Evolutionary conservation across 1,140 invertebrate genomes (phyloP).

Genomic region (Philopotamus ludificatus): DNA sequence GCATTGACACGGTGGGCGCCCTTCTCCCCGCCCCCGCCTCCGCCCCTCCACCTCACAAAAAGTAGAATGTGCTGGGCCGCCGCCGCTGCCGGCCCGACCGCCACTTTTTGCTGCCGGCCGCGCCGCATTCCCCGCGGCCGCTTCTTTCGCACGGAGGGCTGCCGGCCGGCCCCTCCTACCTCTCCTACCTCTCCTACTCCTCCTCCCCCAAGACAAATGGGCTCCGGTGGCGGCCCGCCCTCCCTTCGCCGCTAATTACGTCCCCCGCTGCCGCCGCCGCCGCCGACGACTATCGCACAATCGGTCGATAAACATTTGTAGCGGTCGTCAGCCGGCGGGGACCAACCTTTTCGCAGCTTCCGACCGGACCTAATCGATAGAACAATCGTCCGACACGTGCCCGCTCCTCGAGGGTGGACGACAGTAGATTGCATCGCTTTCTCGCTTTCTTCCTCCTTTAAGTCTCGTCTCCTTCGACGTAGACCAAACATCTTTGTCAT

Average conservation of each 20-base stretch:
- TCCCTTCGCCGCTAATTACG: conserved; percentile 35
- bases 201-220: conserved; percentile 57
- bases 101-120: conserved; percentile 55
- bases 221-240: conserved; percentile 45
- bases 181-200: conserved; percentile 51
- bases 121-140: conserved; percentile 53
- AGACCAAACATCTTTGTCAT: too few relatives aligned
- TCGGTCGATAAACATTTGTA: conserved; percentile 39
- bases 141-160: conserved; percentile 52
- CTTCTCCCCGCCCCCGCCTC: neutral
- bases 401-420: too few relatives aligned
- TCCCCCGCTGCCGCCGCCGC: conserved; percentile 29
- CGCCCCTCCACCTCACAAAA: conserved; percentile 29
- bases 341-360: neutral
- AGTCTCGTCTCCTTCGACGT: too few relatives aligned
- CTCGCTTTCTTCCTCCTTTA: too few relatives aligned
- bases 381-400: too few relatives aligned
- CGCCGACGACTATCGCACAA: conserved; percentile 35
- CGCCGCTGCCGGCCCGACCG: conserved; percentile 41
- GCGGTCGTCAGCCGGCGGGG: neutral
- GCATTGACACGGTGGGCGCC: conserved; percentile 4
- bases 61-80: conserved; percentile 41
- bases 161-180: conserved; percentile 50
- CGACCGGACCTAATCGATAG: neutral
- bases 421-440: too few relatives aligned